Base-by-base conservation (phyloP, 2,797 vertebrate genomes). In the Gadopsis marmoratus region DNA sequence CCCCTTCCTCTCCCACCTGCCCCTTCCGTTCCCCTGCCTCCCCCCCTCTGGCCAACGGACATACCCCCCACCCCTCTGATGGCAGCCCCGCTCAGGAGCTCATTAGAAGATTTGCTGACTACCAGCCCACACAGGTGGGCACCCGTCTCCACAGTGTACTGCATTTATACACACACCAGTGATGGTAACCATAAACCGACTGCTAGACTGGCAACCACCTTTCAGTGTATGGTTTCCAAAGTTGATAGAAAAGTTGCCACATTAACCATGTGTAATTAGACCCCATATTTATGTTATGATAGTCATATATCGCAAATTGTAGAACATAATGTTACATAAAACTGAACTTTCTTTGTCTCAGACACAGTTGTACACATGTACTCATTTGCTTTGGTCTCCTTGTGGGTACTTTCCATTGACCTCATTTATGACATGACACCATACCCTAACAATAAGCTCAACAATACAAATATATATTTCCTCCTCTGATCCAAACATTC, bases 51-150 rank as follows among this genome's bases (percentile, higher is more conserved):
- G 93, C 91, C 87, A 96, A 95, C 45, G 94, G 94, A 92, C 92
- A 94, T 81, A 94, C 93, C 67, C 85, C 92, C 79, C 92, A 94
- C 83, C 90, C 88, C 75, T 89, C 96, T 55, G 91, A 92, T 91
- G 92, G 94, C 89, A 93, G 94, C 89, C 79, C 94, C 39, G 74
- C 93, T 67, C 96, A 96, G 90, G 96, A 96, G 78, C 94, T 93
- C 88, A 90, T 71, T 45, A 93, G 80, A 79, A 96, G 91, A 85
- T 95, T 91, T 61, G 93, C 93, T 26, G 94, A 95, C 62, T 95
- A 95, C 90, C 95, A 95, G 91, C 94, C 92, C 76, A 92, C 90
- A 50, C 91, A 95, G 93, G 96, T 95, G 71, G 4, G 61, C 19
- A 8, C 37, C 13, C 0, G 0, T 47, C 39, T 39, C 35, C 5